These are phyloP conservation scores for Clavelina lepadiformis DNA, from an alignment of 23 tunicate genomes.

Conservation along the genomic window DNA sequence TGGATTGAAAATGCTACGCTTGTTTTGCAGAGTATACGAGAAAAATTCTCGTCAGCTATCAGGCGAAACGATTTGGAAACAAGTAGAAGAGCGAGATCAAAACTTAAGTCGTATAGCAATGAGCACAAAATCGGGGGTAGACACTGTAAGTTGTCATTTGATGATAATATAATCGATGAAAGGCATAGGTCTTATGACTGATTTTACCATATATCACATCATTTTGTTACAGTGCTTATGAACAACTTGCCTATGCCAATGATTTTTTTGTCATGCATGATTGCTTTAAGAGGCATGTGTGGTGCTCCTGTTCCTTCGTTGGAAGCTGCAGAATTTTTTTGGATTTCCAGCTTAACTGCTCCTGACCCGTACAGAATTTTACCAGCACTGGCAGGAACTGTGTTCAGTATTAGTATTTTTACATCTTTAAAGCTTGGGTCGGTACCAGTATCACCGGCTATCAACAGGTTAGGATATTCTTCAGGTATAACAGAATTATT, in stretches of 20 bases:
- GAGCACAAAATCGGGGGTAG: neutral
- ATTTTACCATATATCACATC: no score
- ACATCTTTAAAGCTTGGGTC: slow-evolving; percentile 6
- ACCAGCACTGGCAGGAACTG: slow-evolving; percentile 42
- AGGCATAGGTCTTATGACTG: neutral
- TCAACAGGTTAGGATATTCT: no score
- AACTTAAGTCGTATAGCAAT: neutral
- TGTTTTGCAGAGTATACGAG: no score
- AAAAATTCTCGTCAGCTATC: no score
- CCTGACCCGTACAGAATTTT: slow-evolving; percentile 63
- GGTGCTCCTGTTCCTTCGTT: slow-evolving; percentile 73
- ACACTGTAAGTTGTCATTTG: neutral
- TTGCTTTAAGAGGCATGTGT: slow-evolving; percentile 58
- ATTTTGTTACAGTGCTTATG: slow-evolving; percentile 21
- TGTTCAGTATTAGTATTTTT: slow-evolving; percentile 20
- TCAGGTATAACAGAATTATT: no score
- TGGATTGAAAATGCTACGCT: no score
- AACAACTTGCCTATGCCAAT: slow-evolving; percentile 30
- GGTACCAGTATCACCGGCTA: no score
- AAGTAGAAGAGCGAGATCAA: no score
- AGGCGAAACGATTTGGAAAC: no score
- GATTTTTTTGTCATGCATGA: slow-evolving; percentile 56
- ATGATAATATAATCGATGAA: neutral
- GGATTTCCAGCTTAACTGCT: slow-evolving; percentile 45
- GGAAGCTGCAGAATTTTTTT: slow-evolving; percentile 35